Evolutionary conservation across 35 echinoderm and acorn worm genomes (phyloP), one percentile per base, ranked within the genome.

Genomic region (Acanthaster planci): DNA sequence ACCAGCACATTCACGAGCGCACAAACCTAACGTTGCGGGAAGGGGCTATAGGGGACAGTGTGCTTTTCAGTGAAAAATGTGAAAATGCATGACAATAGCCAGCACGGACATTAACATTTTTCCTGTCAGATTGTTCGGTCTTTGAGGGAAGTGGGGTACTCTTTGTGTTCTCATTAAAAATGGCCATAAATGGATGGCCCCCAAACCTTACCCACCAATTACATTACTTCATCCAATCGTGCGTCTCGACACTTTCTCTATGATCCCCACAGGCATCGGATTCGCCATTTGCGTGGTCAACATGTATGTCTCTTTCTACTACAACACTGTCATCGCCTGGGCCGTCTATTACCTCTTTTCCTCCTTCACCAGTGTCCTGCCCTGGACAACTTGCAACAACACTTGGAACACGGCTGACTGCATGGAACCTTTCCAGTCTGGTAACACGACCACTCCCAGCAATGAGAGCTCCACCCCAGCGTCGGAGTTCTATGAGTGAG

Each of bases 251-350:
- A 31, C 50, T 82, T 42, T 53, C 32, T 38, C 47, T 8, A 21
- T 38, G 36, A 55, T 67, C 60, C 37, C 56, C 32, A 14, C 84
- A 97, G 90, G 94, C 6, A 68, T 97, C 21, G 94, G 94, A 2
- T 97, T 92, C 50, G 90, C 94, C 0, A 92, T 97, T 38, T 77
- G 87, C 52, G 54, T 97, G 6, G 78, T 97, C 7, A 89, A 97
- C 77, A 82, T 93, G 40, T 90, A 83, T 40, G 80, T 93, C 9
- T 93, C 89, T 10, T 93, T 97, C 42, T 97, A 84, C 84, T 97
- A 97, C 78, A 93, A 93, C 67, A 97, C 95, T 17, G 80, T 93
- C 40, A 97, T 93, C 67, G 95, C 95, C 1, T 97, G 95, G 95
- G 40, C 95, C 0, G 44, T 97, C 6, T 97, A 97, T 50, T 97